phyloP scores from a whole-genome alignment of 2,797 vertebrate species.

The Poecilia velifera region DNA sequence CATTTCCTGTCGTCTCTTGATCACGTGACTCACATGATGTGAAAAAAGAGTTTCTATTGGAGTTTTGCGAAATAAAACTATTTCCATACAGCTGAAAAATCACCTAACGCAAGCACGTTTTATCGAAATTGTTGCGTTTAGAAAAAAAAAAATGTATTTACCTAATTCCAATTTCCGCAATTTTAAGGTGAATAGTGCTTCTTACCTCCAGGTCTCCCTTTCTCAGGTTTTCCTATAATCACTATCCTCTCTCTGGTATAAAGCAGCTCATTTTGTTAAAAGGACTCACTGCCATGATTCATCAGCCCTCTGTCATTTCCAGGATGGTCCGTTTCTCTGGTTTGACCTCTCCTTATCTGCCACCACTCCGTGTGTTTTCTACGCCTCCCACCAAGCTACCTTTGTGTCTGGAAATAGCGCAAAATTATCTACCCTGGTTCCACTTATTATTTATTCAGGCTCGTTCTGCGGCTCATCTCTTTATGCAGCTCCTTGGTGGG shows the following conservation, averaged over 20 bases:
- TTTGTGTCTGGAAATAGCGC: slow-evolving; percentile 1
- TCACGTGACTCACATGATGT: no score
- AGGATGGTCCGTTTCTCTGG: not conserved
- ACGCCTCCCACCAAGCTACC: not conserved
- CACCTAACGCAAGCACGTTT: no score
- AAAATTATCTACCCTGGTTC: not conserved
- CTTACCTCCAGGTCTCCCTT: not conserved
- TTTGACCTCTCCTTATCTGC: not conserved
- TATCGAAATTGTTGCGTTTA: no score
- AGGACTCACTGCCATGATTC: slow-evolving; percentile 7
- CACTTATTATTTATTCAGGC: slow-evolving; percentile 5
- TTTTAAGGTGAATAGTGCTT: not conserved
- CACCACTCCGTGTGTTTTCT: not conserved
- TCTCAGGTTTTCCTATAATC: not conserved
- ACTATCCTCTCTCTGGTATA: not conserved
- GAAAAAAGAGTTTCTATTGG: no score
- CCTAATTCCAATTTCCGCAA: no score
- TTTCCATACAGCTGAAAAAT: no score
- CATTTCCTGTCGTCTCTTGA: no score
- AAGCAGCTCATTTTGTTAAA: not conserved
- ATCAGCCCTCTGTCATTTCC: slow-evolving; percentile 1
- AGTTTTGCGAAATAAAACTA: no score
- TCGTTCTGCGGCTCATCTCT: slow-evolving; percentile 4
- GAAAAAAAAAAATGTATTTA: not conserved
- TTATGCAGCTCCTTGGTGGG: not conserved